phyloP scores from a whole-genome alignment of 2,888 invertebrate species.

The Chelonus formosanus region DNA sequence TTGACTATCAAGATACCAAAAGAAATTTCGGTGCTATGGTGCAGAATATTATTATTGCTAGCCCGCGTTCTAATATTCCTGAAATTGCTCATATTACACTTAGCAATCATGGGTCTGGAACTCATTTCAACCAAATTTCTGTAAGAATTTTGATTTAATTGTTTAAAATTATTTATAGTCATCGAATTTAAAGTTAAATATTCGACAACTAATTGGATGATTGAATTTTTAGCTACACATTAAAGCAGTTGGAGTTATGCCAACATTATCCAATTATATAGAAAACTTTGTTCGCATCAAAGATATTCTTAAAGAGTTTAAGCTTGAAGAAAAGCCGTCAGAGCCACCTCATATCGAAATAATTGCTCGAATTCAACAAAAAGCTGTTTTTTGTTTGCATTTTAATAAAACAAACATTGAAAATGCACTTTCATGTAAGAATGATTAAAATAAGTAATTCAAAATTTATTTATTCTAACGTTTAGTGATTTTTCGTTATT shows the following conservation, averaged over 20 bases:
- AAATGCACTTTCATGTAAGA: constrained; percentile 72
- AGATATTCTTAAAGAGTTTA: constrained; percentile 65
- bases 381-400: constrained; percentile 74
- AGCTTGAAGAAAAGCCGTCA: constrained; percentile 62
- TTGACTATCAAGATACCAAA: constrained; percentile 74
- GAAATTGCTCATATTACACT: constrained; percentile 70
- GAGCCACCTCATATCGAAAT: constrained; percentile 74
- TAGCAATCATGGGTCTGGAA: constrained; percentile 69
- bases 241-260: constrained; percentile 68
- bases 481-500: background rate
- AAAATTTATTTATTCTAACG: background rate
- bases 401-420: constrained; percentile 74
- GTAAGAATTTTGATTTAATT: constrained; percentile 59
- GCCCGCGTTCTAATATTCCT: constrained; percentile 73
- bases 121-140: constrained; percentile 71
- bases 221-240: constrained; percentile 69
- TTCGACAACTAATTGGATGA: no score
- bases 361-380: constrained; percentile 73
- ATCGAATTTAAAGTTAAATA: no score
- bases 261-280: constrained; percentile 65
- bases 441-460: constrained; percentile 3
- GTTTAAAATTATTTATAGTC: no score
- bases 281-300: constrained; percentile 69
- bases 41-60: constrained; percentile 73
- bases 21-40: constrained; percentile 71